Conservation (phyloP, 2,113 vertebrate species). For the Pterocles burchelli region DNA sequence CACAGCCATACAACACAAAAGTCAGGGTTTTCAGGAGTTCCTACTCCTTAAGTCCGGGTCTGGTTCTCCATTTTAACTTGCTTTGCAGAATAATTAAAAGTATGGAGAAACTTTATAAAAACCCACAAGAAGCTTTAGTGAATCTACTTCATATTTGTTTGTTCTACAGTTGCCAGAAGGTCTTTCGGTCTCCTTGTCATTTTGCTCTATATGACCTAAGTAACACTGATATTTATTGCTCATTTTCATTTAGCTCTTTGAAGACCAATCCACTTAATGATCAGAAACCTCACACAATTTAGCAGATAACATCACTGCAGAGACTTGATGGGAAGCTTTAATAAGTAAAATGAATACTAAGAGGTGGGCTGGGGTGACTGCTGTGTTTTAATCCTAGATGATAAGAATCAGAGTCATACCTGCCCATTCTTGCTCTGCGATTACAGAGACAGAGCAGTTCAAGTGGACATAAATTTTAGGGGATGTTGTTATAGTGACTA, state of each 20-base stretch:
- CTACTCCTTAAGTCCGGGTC: background rate
- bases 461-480: slow-evolving; percentile 71
- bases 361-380: slow-evolving; percentile 66
- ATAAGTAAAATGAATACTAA: slow-evolving; percentile 77
- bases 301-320: slow-evolving; percentile 75
- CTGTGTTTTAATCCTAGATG: slow-evolving; percentile 58
- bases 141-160: slow-evolving; percentile 11
- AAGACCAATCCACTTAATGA: slow-evolving; percentile 76
- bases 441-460: slow-evolving; percentile 48
- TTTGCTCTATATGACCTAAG: slow-evolving; percentile 66
- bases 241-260: slow-evolving; percentile 73
- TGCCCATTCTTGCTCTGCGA: slow-evolving; percentile 56
- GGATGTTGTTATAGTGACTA: slow-evolving; percentile 15
- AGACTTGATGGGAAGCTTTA: slow-evolving; percentile 71
- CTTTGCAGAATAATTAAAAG: background rate
- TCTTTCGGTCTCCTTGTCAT: slow-evolving; percentile 59
- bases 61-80: background rate
- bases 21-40: background rate
- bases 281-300: slow-evolving; percentile 75
- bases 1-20: background rate
- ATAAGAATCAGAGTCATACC: slow-evolving; percentile 72
- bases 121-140: background rate
- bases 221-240: slow-evolving; percentile 72
- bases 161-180: slow-evolving; percentile 59
- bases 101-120: background rate